These are phyloP conservation scores for Melanotaenia maccullochi DNA, from an alignment of 2,797 vertebrate genomes.

Conservation along the genomic window DNA sequence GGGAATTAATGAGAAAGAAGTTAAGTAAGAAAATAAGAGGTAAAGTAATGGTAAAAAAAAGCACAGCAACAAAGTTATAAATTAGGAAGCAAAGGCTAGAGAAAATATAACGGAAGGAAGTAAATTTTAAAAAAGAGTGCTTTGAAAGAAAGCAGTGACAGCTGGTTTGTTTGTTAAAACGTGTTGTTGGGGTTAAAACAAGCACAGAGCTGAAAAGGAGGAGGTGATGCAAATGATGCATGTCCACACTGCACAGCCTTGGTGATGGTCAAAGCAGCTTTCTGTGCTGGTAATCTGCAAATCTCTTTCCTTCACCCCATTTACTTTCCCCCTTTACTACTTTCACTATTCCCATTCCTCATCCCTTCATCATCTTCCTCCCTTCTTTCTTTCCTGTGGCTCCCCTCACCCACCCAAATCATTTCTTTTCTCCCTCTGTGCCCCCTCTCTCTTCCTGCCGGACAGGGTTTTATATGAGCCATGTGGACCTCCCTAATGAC, in stretches of 20 bases:
- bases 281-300: slow-evolving; percentile 43
- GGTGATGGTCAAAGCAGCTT: slow-evolving; percentile 25
- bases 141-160: slow-evolving; percentile 15
- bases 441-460: slow-evolving; percentile 53
- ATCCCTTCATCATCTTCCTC: slow-evolving; percentile 23
- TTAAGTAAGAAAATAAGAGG: not conserved
- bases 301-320: slow-evolving; percentile 19
- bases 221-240: slow-evolving; percentile 37
- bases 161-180: slow-evolving; percentile 47
- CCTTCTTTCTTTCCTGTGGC: slow-evolving; percentile 17
- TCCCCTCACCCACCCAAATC: slow-evolving; percentile 6
- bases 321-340: slow-evolving; percentile 4
- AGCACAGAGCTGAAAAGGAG: slow-evolving; percentile 33
- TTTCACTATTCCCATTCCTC: slow-evolving; percentile 10
- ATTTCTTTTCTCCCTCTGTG: slow-evolving; percentile 31
- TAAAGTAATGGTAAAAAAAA: not conserved
- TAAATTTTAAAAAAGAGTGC: not conserved
- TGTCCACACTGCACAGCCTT: slow-evolving; percentile 9
- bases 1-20: too few species aligned
- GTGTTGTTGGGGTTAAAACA: slow-evolving; percentile 42
- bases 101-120: not conserved
- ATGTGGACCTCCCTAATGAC: slow-evolving; percentile 72
- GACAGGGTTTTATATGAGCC: slow-evolving; percentile 68
- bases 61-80: not conserved
- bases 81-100: not conserved